These are phyloP conservation scores for Cepaea hortensis DNA, from an alignment of 2,888 invertebrate genomes.

Conservation along the genomic window DNA sequence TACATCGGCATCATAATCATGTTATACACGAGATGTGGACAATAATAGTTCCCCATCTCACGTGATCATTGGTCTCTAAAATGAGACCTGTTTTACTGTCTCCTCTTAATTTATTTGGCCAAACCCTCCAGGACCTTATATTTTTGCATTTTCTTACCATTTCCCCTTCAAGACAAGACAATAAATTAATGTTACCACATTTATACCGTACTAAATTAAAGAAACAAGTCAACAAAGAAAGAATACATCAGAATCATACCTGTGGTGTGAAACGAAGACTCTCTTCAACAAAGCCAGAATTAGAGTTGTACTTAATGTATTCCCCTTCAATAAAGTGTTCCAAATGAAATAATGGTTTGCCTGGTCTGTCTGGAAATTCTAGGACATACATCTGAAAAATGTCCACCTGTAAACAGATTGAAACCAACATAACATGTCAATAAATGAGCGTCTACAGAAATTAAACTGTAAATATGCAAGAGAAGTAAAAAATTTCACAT, in stretches of 20 bases:
- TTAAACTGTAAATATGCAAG: neutral
- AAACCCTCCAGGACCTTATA: too few species aligned
- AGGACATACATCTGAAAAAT: conserved; percentile 80
- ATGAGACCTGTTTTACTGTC: too few species aligned
- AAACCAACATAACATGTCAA: neutral
- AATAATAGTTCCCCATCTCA: too few species aligned
- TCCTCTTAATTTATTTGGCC: too few species aligned
- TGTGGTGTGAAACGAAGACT: conserved; percentile 78
- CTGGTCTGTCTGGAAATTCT: conserved; percentile 78
- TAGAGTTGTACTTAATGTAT: conserved; percentile 81
- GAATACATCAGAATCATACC: conserved; percentile 60
- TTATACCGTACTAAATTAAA: neutral
- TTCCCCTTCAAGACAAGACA: too few species aligned
- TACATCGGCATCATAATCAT: too few species aligned
- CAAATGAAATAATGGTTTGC: conserved; percentile 77
- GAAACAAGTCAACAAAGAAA: neutral
- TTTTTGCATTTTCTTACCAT: too few species aligned
- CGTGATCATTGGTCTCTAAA: too few species aligned
- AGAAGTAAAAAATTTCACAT: neutral
- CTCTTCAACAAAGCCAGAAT: conserved; percentile 80
- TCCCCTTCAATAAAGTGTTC: conserved; percentile 80
- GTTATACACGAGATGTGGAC: too few species aligned
- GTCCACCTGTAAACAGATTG: conserved; percentile 76
- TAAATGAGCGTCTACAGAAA: neutral
- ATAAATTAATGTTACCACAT: too few species aligned